Evolutionary conservation across 2,888 invertebrate species (phyloP).

Genomic region (Petrophora chlorosata): DNA sequence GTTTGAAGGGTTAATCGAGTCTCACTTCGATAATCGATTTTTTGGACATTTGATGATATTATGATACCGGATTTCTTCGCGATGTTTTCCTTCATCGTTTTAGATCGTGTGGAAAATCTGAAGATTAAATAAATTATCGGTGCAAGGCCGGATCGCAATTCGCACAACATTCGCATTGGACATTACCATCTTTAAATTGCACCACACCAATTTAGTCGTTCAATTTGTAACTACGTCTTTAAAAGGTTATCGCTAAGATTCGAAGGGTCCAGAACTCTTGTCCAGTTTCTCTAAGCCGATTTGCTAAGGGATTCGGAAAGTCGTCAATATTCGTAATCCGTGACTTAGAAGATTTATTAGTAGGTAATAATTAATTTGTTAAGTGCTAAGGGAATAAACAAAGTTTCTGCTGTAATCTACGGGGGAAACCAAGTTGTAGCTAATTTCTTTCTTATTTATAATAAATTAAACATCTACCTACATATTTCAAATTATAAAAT

Average conservation of each 20-base stretch:
- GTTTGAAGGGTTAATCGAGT: too few species aligned
- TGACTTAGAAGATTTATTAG: slow-evolving; percentile 27
- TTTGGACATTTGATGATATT: too few species aligned
- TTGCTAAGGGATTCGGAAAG: slow-evolving; percentile 58
- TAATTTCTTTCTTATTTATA: too few species aligned
- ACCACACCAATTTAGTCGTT: slow-evolving; percentile 20
- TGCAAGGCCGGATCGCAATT: too few species aligned
- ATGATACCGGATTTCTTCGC: too few species aligned
- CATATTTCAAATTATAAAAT: too few species aligned
- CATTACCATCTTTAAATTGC: slow-evolving; percentile 5
- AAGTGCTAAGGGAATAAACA: slow-evolving; percentile 12
- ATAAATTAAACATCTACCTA: too few species aligned
- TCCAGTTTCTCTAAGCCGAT: slow-evolving; percentile 62
- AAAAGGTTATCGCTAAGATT: slow-evolving; percentile 44
- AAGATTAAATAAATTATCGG: too few species aligned
- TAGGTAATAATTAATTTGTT: slow-evolving; percentile 32
- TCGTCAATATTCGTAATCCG: slow-evolving; percentile 59
- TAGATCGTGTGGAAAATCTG: too few species aligned
- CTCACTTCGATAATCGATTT: too few species aligned
- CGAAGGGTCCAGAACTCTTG: slow-evolving; percentile 49
- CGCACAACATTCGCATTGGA: too few species aligned
- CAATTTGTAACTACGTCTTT: slow-evolving; percentile 32
- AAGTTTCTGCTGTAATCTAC: not conserved
- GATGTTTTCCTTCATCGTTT: too few species aligned
- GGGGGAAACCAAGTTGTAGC: not conserved